A percentile compares a stretch with the other conserved stretches of the same genome.
These are phyloP conservation scores for Sepioteuthis lessoniana DNA, from an alignment of 2,888 invertebrate genomes.

Conservation along the genomic window DNA sequence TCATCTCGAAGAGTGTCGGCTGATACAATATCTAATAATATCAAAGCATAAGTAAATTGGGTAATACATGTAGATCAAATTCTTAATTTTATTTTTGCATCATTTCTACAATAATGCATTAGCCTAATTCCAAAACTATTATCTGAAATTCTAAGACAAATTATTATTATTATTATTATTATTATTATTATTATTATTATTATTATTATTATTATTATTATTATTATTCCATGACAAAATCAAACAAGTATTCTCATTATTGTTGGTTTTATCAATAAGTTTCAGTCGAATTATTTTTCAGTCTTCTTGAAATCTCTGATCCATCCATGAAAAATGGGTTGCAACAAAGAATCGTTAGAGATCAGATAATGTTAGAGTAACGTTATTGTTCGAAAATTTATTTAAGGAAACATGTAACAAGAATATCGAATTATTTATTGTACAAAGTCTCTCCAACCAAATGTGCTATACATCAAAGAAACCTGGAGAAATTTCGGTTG, in stretches of 20 bases:
- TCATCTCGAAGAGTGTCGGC: background rate
- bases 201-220: background rate
- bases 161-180: background rate
- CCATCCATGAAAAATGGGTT: background rate
- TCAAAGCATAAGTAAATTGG: background rate
- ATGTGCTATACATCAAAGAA: background rate
- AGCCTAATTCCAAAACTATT: background rate
- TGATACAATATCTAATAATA: background rate
- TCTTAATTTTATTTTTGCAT: too few species aligned
- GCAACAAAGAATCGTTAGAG: background rate
- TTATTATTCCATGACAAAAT: background rate
- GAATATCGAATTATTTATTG: too few species aligned
- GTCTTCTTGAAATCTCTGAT: background rate
- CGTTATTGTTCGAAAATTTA: too few species aligned
- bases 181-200: background rate
- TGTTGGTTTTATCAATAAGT: background rate
- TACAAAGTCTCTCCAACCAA: background rate
- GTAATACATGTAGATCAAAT: background rate
- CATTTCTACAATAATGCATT: background rate
- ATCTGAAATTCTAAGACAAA: background rate
- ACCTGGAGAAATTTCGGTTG: background rate
- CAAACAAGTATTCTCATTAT: background rate
- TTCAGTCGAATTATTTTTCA: background rate
- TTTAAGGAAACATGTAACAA: too few species aligned
- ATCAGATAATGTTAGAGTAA: background rate